Conservation (phyloP, 2,888 invertebrate species). For the Teinopalpus imperialis region DNA sequence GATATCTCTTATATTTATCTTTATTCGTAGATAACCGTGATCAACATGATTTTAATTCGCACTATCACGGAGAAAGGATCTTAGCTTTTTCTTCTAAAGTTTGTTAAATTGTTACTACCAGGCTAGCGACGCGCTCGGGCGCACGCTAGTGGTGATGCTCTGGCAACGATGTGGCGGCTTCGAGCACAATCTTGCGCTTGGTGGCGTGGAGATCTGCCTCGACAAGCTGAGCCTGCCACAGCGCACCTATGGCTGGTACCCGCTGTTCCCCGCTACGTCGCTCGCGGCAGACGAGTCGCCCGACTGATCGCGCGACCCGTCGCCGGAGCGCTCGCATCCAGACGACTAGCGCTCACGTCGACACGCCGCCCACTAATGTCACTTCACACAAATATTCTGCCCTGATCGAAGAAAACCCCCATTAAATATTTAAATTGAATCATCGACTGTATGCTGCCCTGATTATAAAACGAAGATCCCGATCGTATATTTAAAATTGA, state of each 20-base stretch:
- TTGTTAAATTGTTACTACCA: no score
- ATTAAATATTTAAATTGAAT: slow-evolving; percentile 1
- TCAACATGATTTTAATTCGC: no score
- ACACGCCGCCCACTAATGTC: slow-evolving; percentile 35
- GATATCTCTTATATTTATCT: no score
- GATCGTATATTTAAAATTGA: no score
- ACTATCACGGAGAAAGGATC: no score
- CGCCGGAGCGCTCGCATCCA: slow-evolving; percentile 68
- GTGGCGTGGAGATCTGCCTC: slow-evolving; percentile 93
- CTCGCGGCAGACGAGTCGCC: slow-evolving; percentile 85
- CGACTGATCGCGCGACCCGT: slow-evolving; percentile 79
- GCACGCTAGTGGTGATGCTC: slow-evolving; percentile 93
- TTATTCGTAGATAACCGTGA: no score
- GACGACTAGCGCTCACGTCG: slow-evolving; percentile 60
- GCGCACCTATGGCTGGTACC: slow-evolving; percentile 94
- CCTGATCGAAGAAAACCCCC: not conserved
- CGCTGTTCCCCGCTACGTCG: slow-evolving; percentile 93
- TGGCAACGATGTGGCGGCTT: slow-evolving; percentile 96
- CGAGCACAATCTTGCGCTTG: slow-evolving; percentile 90
- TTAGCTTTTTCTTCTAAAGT: no score
- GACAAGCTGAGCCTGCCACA: slow-evolving; percentile 91
- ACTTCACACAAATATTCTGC: slow-evolving; percentile 5
- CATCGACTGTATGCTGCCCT: no score
- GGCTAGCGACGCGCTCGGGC: slow-evolving; percentile 88
- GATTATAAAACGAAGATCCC: no score